Conservation (phyloP, 2,113 vertebrate genomes). For the Onychostruthus taczanowskii region DNA sequence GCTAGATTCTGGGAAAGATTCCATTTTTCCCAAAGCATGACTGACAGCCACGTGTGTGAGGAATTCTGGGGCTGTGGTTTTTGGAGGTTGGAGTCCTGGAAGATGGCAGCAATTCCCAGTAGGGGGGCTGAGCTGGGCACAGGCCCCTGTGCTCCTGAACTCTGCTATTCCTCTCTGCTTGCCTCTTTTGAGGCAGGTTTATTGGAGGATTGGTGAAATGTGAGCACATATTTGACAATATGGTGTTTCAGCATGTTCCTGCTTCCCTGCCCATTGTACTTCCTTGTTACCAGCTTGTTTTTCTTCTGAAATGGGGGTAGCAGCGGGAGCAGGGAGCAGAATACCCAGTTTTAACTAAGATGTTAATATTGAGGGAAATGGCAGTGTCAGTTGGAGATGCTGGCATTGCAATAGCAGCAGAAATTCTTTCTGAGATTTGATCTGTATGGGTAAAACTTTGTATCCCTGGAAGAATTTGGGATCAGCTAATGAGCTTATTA, state of each 20-base stretch:
- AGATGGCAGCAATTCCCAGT: background rate
- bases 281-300: background rate
- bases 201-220: background rate
- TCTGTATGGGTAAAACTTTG: background rate
- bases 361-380: too few relatives aligned
- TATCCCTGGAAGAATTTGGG: background rate
- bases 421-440: background rate
- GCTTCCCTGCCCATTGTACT: background rate
- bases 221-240: background rate
- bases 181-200: background rate
- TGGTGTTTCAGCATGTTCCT: background rate
- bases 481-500: background rate
- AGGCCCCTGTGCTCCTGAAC: background rate
- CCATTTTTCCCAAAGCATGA: background rate
- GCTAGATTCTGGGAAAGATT: background rate
- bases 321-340: background rate
- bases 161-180: background rate
- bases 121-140: background rate
- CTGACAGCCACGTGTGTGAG: background rate
- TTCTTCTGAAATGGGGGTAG: fast-evolving
- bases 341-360: background rate
- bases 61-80: background rate
- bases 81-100: background rate
- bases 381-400: background rate
- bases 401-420: background rate